A percentile compares a stretch with the other conserved stretches of the same genome.
These are phyloP conservation scores for Speoplatyrhinus poulsoni DNA, from an alignment of 2,113 vertebrate species.

Conservation along the genomic window DNA sequence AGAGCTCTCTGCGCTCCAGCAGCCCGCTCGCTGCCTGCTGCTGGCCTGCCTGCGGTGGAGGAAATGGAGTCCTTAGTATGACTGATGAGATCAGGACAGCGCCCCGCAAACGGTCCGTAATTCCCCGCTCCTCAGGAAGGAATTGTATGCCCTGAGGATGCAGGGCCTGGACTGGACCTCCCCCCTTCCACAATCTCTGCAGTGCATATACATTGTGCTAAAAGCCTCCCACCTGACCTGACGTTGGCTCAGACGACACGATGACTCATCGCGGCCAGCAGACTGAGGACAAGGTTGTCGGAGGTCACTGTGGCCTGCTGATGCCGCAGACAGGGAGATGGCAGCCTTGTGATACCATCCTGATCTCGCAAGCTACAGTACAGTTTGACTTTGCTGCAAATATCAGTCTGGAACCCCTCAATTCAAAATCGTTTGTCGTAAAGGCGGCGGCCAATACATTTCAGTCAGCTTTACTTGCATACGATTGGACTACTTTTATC, in stretches of 20 bases:
- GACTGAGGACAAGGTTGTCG: constrained; percentile 57
- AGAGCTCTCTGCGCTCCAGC: constrained; percentile 41
- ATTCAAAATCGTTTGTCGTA: too few species aligned
- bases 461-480: too few species aligned
- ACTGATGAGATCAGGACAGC: constrained; percentile 71
- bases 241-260: constrained; percentile 32
- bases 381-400: too few species aligned
- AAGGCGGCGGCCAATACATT: too few species aligned
- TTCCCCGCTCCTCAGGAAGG: constrained; percentile 29
- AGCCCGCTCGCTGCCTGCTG: constrained; percentile 38
- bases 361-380: too few species aligned
- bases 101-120: constrained; percentile 50
- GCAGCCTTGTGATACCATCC: too few species aligned
- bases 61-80: constrained; percentile 74
- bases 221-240: constrained; percentile 36
- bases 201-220: too few species aligned
- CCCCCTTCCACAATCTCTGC: too few species aligned
- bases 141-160: constrained; percentile 46
- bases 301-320: constrained; percentile 49
- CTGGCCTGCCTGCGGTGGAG: constrained; percentile 54
- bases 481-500: too few species aligned
- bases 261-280: constrained; percentile 21
- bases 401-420: too few species aligned
- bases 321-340: constrained; percentile 2
- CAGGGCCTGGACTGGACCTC: too few species aligned